Evolutionary conservation across 2,888 invertebrate species (phyloP).

Genomic region (Heliconius ismenius): DNA sequence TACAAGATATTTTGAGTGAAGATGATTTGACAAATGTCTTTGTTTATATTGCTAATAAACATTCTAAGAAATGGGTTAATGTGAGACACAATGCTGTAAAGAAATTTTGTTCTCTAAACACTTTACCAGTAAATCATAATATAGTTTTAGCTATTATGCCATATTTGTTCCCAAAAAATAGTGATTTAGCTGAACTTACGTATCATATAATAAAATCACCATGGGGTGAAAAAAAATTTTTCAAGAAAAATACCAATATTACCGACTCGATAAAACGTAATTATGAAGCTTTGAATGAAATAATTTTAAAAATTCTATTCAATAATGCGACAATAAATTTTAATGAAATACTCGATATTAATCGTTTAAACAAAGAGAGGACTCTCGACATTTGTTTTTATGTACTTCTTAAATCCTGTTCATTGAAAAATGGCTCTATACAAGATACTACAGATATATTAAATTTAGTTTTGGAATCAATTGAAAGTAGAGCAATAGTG

Average conservation of each 20-base stretch:
- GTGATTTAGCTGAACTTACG: slow-evolving; percentile 57
- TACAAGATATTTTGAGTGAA: slow-evolving; percentile 71
- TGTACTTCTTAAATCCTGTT: slow-evolving; percentile 71
- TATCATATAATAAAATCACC: slow-evolving; percentile 64
- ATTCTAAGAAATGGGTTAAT: slow-evolving; percentile 65
- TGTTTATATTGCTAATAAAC: slow-evolving; percentile 76
- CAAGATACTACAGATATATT: slow-evolving; percentile 68
- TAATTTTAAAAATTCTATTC: slow-evolving; percentile 64
- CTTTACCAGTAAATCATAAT: slow-evolving; percentile 78
- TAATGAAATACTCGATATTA: slow-evolving; percentile 59
- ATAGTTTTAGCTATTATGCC: slow-evolving; percentile 83
- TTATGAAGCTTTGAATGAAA: slow-evolving; percentile 55
- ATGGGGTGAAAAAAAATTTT: slow-evolving; percentile 66
- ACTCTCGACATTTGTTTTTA: slow-evolving; percentile 66
- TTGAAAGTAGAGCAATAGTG: slow-evolving; percentile 64
- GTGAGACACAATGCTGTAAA: slow-evolving; percentile 68
- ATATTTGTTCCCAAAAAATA: slow-evolving; percentile 81
- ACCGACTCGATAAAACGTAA: slow-evolving; percentile 53
- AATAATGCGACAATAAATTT: slow-evolving; percentile 55
- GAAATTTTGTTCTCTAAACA: slow-evolving; percentile 72
- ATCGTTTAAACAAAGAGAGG: slow-evolving; percentile 57
- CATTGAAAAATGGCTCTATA: slow-evolving; percentile 62
- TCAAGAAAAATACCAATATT: slow-evolving; percentile 52
- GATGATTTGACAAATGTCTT: slow-evolving; percentile 73
- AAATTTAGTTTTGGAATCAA: slow-evolving; percentile 69